Percentiles rank a stretch among this genome's conserved stretches.
These are phyloP conservation scores for Takifugu ocellatus DNA, from an alignment of 2,797 vertebrate species.

Conservation along the genomic window DNA sequence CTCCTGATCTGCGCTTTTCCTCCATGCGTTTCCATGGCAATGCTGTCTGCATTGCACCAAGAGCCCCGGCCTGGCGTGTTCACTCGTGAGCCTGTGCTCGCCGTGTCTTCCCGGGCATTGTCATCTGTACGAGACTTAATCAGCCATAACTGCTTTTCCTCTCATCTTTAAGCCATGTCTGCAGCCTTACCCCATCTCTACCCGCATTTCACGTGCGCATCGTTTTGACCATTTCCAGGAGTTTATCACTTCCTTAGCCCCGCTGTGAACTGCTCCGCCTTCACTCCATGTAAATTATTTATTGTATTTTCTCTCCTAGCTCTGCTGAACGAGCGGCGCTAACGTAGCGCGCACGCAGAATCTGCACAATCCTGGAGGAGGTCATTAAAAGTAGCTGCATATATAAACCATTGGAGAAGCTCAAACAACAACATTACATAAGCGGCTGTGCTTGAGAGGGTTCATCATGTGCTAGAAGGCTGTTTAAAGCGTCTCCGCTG, in stretches of 20 bases:
- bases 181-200: not conserved
- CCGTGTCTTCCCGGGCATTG: conserved; percentile 39
- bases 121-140: conserved; percentile 39
- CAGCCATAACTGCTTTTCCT: conserved; percentile 9
- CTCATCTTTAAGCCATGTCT: conserved; percentile 1
- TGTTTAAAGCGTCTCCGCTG: conserved; percentile 26
- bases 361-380: conserved; percentile 19
- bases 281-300: conserved; percentile 33
- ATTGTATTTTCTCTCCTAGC: conserved; percentile 18
- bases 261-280: conserved; percentile 17
- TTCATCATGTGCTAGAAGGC: conserved; percentile 20
- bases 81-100: conserved; percentile 46
- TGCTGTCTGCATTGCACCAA: conserved; percentile 85
- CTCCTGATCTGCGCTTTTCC: conserved; percentile 61
- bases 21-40: conserved; percentile 85
- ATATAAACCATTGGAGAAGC: conserved; percentile 20
- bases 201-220: not conserved
- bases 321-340: conserved; percentile 9
- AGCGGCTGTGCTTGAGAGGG: conserved; percentile 22
- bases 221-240: not conserved
- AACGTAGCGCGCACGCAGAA: too few relatives aligned
- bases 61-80: conserved; percentile 69
- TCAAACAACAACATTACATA: conserved; percentile 48
- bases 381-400: conserved; percentile 34
- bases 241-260: not conserved